Base-by-base conservation (phyloP, 35 echinoderm and acorn worm species). In the Ophiothrix spiculata region DNA sequence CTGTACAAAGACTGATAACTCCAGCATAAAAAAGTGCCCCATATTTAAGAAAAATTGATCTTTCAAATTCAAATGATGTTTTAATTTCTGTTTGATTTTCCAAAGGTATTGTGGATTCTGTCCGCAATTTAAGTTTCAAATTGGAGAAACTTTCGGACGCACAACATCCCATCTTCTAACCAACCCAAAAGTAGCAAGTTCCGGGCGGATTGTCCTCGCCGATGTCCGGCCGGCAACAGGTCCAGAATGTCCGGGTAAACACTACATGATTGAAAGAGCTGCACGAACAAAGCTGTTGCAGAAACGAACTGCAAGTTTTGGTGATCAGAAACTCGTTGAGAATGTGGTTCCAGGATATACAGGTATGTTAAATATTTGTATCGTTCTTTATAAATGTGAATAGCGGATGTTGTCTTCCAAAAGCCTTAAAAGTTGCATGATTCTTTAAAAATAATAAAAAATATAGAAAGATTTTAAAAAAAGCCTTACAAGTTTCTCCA, bases 101-200 rank as follows among this genome's bases (percentile, higher is more conserved):
- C 76, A 33, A 64, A 99, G 96, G 32, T 99, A 99, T 83, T 90
- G 96, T 64, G 96, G 96, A 41, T 99, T 99, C 79, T 99, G 96
- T 63, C 96, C 96, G n/a, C 96, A 99, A 56, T 99, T 99, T 56
- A 99, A 99, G 40, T 99, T 94, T 54, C 83, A 99, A 84, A 94
- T 99, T 32, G 96, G 96, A 39, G 92, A 99, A 75, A 99, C 96
- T 31, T 99, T 99, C 46, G 96, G 96, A 15, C 79, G 89, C 4
- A 99, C 96, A n/a, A 99, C 96, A 2, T 94, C 96, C 23, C 89
- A 84, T 8, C 83, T 99, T 28, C 56, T 99, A 8, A 99, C 92
- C 40, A 90, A 94, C 77, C 92, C 92, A 0, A 88, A 86, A 35
- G 83, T 94, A 19, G 90, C 96, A 0, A 56, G 88, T 25, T 99